phyloP scores from a whole-genome alignment of 1,140 invertebrate species.

The Sycophila sp. region DNA sequence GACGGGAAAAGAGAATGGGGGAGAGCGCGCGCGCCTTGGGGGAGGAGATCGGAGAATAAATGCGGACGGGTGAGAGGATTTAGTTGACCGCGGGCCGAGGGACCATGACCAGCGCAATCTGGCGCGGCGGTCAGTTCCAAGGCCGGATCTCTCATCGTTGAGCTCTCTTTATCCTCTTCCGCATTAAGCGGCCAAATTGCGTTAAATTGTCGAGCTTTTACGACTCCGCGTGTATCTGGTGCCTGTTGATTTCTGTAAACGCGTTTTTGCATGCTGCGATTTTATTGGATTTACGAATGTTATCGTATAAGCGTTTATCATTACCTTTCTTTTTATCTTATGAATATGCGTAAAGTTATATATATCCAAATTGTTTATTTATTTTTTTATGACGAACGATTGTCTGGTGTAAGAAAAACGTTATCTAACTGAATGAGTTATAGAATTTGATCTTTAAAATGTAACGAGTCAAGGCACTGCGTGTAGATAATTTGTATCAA shows the following conservation, averaged over 20 bases:
- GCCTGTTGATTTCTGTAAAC: constrained; percentile 24
- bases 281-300: too few relatives aligned
- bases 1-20: constrained; percentile 32
- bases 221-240: background rate
- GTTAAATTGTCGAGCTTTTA: background rate
- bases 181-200: background rate
- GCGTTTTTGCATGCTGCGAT: too few relatives aligned
- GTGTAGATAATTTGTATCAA: too few relatives aligned
- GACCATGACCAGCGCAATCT: constrained; percentile 61
- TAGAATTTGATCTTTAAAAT: too few relatives aligned
- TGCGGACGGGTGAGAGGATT: constrained; percentile 35
- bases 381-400: too few relatives aligned
- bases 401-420: too few relatives aligned
- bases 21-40: constrained; percentile 1
- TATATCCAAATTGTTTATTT: too few relatives aligned
- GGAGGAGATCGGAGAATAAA: constrained; percentile 39
- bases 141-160: background rate
- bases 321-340: too few relatives aligned
- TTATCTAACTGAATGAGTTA: too few relatives aligned
- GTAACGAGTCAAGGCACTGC: too few relatives aligned
- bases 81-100: constrained; percentile 36
- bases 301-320: too few relatives aligned
- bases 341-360: too few relatives aligned
- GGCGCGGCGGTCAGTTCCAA: constrained; percentile 58
- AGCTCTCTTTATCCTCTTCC: background rate